These are phyloP conservation scores for Drosophila seguyi DNA, from an alignment of 1,140 invertebrate species.

Conservation along the genomic window DNA sequence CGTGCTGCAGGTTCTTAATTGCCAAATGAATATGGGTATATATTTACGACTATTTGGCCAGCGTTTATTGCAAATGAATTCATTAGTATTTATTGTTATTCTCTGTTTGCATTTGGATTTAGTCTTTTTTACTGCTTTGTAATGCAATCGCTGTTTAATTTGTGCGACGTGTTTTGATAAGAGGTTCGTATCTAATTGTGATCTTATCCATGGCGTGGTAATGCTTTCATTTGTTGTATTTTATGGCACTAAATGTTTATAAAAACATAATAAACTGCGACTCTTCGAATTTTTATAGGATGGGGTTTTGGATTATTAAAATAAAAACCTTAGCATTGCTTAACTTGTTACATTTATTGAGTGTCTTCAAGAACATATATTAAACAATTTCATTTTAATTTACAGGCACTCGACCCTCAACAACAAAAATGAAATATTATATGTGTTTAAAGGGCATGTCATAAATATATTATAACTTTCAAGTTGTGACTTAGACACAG, in stretches of 20 bases:
- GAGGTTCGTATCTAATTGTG: background rate
- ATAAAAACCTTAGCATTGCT: too few relatives aligned
- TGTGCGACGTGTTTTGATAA: conserved; percentile 38
- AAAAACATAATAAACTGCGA: too few relatives aligned
- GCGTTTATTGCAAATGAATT: conserved; percentile 29
- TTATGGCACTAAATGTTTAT: too few relatives aligned
- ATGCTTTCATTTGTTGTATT: background rate
- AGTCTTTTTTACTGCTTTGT: conserved; percentile 5
- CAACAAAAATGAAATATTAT: background rate
- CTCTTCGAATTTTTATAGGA: too few relatives aligned
- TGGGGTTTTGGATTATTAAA: too few relatives aligned
- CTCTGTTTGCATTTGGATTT: conserved; percentile 14
- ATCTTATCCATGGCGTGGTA: conserved; percentile 14
- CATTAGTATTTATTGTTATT: conserved; percentile 28
- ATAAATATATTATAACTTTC: too few relatives aligned
- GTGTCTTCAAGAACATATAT: background rate
- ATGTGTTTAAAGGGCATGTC: too few relatives aligned
- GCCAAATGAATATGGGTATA: conserved; percentile 6
- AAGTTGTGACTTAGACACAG: background rate
- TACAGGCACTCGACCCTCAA: too few relatives aligned
- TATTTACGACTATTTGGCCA: conserved; percentile 31
- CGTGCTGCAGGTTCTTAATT: conserved; percentile 20
- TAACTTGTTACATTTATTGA: background rate
- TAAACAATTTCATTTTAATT: background rate
- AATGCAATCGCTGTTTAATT: conserved; percentile 31